These are phyloP conservation scores for Scalopus aquaticus DNA, from an alignment of 2,113 vertebrate genomes.

Conservation along the genomic window DNA sequence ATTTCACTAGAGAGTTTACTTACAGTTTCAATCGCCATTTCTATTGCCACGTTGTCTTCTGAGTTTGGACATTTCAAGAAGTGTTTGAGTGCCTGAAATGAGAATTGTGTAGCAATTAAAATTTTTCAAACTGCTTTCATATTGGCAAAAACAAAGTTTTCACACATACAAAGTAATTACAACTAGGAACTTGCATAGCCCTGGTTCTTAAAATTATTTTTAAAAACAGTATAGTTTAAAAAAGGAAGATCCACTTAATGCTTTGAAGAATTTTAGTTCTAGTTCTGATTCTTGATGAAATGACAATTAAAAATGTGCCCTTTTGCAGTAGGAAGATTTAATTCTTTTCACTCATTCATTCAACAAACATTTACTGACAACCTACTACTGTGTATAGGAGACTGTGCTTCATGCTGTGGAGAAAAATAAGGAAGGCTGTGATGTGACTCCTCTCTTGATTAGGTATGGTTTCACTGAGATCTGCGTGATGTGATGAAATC, in stretches of 20 bases:
- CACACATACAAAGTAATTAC: neutral
- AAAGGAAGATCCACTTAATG: neutral
- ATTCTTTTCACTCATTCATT: neutral
- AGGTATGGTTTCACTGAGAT: neutral
- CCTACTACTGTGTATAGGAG: neutral
- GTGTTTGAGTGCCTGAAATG: slow-evolving; percentile 94
- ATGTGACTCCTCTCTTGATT: neutral
- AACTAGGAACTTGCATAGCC: neutral
- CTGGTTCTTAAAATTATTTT: neutral
- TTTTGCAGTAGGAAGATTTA: slow-evolving; percentile 20
- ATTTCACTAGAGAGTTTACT: slow-evolving; percentile 72
- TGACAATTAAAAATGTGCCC: neutral
- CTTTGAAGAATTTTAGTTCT: neutral
- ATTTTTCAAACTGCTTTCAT: neutral
- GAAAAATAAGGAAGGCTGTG: neutral
- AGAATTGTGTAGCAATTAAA: slow-evolving; percentile 28
- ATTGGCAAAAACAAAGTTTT: neutral
- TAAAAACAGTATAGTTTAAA: neutral
- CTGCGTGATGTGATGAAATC: neutral
- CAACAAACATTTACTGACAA: neutral
- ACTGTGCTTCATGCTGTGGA: neutral
- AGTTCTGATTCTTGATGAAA: slow-evolving; percentile 25
- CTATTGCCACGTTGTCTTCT: slow-evolving; percentile 93
- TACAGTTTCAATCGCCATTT: slow-evolving; percentile 99
- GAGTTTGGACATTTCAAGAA: slow-evolving; percentile 94